These are phyloP conservation scores for Pseudomyrmex concolor DNA, from an alignment of 1,140 invertebrate species.

Conservation along the genomic window DNA sequence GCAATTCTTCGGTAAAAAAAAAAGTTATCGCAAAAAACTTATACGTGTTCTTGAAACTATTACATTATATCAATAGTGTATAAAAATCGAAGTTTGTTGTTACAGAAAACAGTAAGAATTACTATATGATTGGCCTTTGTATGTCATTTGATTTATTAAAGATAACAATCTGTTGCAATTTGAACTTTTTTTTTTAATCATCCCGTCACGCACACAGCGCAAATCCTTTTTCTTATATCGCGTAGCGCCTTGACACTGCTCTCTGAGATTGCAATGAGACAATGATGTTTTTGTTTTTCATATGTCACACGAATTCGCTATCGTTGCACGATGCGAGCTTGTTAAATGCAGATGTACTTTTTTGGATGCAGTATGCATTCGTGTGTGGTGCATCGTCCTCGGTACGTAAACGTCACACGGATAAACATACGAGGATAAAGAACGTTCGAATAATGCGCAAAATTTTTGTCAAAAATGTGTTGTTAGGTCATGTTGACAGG, in stretches of 20 bases:
- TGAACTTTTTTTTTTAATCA: conserved; percentile 13
- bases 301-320: no score
- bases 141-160: conserved; percentile 62
- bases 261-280: neutral
- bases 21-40: conserved; percentile 32
- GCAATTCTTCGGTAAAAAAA: neutral
- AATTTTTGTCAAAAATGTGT: no score
- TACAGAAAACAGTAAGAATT: conserved; percentile 56
- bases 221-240: neutral
- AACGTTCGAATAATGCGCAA: conserved; percentile 51
- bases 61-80: conserved; percentile 57
- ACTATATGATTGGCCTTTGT: conserved; percentile 56
- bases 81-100: conserved; percentile 53
- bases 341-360: neutral
- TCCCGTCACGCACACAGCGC: conserved; percentile 1
- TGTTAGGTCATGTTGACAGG: no score
- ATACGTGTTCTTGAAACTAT: conserved; percentile 43
- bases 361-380: conserved; percentile 4
- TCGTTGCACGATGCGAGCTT: no score
- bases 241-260: neutral
- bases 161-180: conserved; percentile 57
- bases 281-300: no score
- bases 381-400: conserved; percentile 52
- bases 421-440: conserved; percentile 6
- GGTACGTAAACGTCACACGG: conserved; percentile 7